Base-by-base conservation (phyloP, 2,113 vertebrate species). In the Hassar affinis region DNA sequence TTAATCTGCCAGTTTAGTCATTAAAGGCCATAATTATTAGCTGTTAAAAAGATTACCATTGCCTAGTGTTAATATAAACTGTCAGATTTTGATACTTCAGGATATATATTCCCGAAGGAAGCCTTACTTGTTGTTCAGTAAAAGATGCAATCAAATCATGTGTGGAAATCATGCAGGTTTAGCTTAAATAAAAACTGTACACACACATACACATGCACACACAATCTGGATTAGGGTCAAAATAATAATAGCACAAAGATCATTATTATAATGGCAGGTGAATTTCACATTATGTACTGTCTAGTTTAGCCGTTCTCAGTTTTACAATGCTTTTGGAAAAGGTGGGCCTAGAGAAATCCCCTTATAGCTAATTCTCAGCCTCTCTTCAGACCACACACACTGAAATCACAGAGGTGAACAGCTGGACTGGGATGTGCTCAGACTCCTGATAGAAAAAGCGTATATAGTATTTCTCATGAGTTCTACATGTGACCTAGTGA, bases 361-460 rank as follows among this genome's bases (percentile, higher is more conserved):
- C 30, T 20, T 27, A 38, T 25, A 80, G n/a, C 27, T 25, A 30
- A 3, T 62, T 79, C 57, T 62, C 57, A 79, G 56, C 57, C 59
- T 56, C 82, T 71, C 64, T 47, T 25, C 57, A 81, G 87, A 84
- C 87, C 85, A 83, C 86, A 86, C 87, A 88, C 84, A 84, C 82
- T 68, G 33, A 86, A 45, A 51, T 59, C 76, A 83, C 85, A 86
- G 75, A 62, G 56, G 20, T 33, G n/a, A 82, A 86, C 80, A 86
- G 77, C 83, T 84, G 83, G 17, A 20, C 83, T 84, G 52, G 38
- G 62, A 79, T 57, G n/a, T 47, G 62, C 35, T 57, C 38, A 47
- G 64, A 22, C 66, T 79, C 83, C 27, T 61, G 76, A 86, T 62
- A 80, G 76, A 83, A 56, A 74, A 22, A 77, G 51, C 27, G 22